Conservation (phyloP, 2,113 vertebrate genomes). For the Rhinogobius similis region DNA sequence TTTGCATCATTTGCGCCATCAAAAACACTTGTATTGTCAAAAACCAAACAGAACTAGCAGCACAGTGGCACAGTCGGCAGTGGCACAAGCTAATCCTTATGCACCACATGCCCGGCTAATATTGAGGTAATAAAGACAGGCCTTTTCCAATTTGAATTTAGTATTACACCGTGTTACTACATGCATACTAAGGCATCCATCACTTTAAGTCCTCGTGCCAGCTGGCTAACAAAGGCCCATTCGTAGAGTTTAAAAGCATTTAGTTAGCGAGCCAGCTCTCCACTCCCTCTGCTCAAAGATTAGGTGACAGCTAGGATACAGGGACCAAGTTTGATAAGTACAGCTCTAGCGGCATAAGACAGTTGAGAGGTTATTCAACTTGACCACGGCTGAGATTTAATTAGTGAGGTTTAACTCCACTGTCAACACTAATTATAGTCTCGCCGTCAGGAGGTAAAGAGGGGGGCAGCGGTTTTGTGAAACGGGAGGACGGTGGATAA, state of each 20-base stretch:
- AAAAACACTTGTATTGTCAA: too few relatives aligned
- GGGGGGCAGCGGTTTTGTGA: neutral
- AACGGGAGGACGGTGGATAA: neutral
- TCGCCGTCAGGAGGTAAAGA: neutral
- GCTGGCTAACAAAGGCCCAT: conserved; percentile 38
- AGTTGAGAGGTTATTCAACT: conserved; percentile 2
- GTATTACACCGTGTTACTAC: conserved; percentile 52
- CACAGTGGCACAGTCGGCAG: conserved; percentile 23
- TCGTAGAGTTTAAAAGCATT: conserved; percentile 28
- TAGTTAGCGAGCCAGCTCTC: conserved; percentile 29
- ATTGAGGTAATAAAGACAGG: conserved; percentile 54
- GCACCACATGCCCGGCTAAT: conserved; percentile 43
- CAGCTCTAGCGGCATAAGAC: conserved; percentile 12
- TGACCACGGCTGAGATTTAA: conserved; percentile 3
- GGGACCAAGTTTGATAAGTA: conserved; percentile 21
- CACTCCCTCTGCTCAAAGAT: conserved; percentile 22
- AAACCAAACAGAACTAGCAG: conserved; percentile 14
- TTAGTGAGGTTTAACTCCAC: conserved; percentile 7
- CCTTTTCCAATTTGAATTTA: conserved; percentile 59
- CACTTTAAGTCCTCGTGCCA: conserved; percentile 20
- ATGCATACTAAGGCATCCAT: conserved; percentile 53
- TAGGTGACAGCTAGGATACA: conserved; percentile 7
- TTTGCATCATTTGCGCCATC: neutral
- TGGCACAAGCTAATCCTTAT: conserved; percentile 36
- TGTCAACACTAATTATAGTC: conserved; percentile 4